Conservation (phyloP, 2,113 vertebrate genomes). For the Odocoileus virginianus region DNA sequence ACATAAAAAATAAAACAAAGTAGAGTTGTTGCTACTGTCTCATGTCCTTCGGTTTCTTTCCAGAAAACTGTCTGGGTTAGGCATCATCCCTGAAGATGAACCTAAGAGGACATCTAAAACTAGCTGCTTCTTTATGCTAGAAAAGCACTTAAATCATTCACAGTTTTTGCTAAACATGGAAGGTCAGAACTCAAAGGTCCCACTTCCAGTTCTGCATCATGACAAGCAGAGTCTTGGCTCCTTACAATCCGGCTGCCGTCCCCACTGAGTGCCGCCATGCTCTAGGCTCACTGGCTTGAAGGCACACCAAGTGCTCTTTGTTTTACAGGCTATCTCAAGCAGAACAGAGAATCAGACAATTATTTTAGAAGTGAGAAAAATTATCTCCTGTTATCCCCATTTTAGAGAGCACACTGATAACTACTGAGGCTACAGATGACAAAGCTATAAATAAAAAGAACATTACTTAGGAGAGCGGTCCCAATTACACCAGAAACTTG, state of each 20-base stretch:
- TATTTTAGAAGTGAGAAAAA: conserved; percentile 10
- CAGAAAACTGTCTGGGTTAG: not conserved
- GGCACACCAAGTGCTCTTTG: not conserved
- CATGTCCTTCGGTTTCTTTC: not conserved
- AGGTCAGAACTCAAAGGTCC: not conserved
- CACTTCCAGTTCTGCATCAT: not conserved
- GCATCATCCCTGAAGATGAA: not conserved
- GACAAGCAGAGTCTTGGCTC: not conserved
- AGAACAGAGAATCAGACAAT: not conserved
- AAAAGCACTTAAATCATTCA: conserved; percentile 42
- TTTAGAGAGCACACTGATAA: conserved; percentile 7
- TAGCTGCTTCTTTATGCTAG: not conserved
- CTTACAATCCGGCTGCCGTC: not conserved
- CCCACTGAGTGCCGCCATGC: not conserved
- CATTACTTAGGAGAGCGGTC: not conserved
- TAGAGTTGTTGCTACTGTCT: not conserved
- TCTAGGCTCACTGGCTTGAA: not conserved
- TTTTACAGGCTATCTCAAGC: not conserved
- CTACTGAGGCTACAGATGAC: not conserved
- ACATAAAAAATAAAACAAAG: conserved; percentile 30
- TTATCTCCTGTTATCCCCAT: not conserved
- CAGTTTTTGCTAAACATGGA: not conserved
- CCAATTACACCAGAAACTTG: conserved; percentile 29
- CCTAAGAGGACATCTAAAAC: conserved; percentile 9
- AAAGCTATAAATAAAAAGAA: conserved; percentile 49